A percentile compares a stretch with the other conserved stretches of the same genome.
Conservation (phyloP, 2,113 vertebrate species). For the Gymnobelideus leadbeateri region DNA sequence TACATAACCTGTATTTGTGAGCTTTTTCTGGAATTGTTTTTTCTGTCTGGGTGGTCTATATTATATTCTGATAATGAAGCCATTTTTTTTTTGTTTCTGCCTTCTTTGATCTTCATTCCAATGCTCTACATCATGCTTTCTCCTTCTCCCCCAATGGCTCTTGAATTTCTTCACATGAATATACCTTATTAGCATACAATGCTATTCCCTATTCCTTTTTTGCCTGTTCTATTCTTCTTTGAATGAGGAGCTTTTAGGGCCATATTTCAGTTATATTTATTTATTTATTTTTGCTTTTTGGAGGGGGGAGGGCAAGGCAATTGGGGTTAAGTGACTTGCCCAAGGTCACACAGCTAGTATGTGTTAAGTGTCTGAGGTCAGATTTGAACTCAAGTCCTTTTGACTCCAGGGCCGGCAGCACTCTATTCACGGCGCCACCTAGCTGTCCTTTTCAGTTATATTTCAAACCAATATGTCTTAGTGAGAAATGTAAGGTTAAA, state of each 20-base stretch:
- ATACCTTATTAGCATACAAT: neutral
- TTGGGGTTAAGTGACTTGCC: no score
- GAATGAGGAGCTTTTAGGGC: neutral
- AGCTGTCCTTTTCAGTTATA: neutral
- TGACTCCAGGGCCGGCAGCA: no score
- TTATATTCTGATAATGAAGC: neutral
- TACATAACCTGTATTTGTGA: neutral
- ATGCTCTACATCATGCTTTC: neutral
- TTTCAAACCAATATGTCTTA: neutral
- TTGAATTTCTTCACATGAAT: neutral
- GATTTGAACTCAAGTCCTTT: no score
- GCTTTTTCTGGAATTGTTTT: neutral
- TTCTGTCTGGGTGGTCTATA: neutral
- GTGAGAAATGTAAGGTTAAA: neutral
- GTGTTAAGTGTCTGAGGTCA: no score
- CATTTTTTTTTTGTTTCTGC: neutral
- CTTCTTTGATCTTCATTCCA: neutral
- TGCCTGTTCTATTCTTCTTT: neutral
- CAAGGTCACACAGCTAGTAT: no score
- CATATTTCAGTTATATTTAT: neutral
- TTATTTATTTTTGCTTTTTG: no score
- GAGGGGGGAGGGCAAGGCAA: no score
- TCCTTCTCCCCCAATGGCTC: neutral
- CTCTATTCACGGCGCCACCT: no score
- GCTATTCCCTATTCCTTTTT: neutral